phyloP scores from a whole-genome alignment of 1,140 invertebrate genomes.

The Pseudomyrmex flavicornis region DNA sequence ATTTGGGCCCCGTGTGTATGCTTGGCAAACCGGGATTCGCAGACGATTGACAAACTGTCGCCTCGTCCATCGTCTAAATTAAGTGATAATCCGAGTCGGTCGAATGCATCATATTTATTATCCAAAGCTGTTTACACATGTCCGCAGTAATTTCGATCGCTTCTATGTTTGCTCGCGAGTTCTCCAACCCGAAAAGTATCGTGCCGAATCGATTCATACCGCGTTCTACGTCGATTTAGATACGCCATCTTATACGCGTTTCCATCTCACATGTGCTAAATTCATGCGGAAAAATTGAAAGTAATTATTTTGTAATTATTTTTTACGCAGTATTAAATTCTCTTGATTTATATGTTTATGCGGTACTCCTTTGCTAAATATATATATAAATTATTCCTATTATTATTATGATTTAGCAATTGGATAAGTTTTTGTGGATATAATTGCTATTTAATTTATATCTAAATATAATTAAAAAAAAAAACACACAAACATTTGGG shows the following conservation, averaged over 20 bases:
- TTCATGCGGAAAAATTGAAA: background rate
- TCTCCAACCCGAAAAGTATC: conserved; percentile 19
- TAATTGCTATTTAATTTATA: too few species aligned
- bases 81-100: conserved; percentile 61
- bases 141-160: conserved; percentile 27
- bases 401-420: background rate
- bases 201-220: conserved; percentile 10
- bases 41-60: conserved; percentile 67
- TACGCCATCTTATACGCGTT: background rate
- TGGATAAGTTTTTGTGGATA: background rate
- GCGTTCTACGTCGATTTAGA: background rate
- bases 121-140: conserved; percentile 51
- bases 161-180: background rate
- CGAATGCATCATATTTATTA: conserved; percentile 58
- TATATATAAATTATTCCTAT: too few species aligned
- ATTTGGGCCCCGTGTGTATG: conserved; percentile 51
- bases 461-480: too few species aligned
- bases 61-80: conserved; percentile 65
- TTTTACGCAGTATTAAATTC: conserved; percentile 6
- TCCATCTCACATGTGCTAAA: background rate
- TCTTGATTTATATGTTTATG: background rate
- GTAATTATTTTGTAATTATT: background rate
- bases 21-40: conserved; percentile 29
- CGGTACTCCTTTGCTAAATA: too few species aligned
- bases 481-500: background rate